These are phyloP conservation scores for Ostrea edulis DNA, from an alignment of 1,140 invertebrate species.

Conservation along the genomic window DNA sequence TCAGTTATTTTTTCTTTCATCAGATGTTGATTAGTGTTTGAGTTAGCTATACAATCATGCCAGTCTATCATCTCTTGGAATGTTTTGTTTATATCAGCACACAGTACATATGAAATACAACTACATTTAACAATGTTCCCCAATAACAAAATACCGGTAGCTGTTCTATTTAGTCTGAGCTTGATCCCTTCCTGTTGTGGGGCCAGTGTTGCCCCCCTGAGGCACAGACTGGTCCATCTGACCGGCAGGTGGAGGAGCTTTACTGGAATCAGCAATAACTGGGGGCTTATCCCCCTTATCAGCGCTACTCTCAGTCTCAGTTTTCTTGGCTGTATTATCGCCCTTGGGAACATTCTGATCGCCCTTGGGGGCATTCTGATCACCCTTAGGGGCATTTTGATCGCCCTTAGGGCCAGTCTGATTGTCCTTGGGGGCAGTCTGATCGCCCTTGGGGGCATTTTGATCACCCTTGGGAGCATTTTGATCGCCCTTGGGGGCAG, in stretches of 20 bases:
- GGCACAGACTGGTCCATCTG: neutral
- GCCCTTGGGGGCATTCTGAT: neutral
- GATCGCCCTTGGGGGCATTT: neutral
- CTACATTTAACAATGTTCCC: slow-evolving; percentile 14
- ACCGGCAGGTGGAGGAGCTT: neutral
- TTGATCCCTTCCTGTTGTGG: neutral
- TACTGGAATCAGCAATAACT: neutral
- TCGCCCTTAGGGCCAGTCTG: slow-evolving; percentile 19
- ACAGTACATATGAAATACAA: neutral
- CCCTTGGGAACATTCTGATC: neutral
- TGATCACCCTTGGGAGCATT: neutral
- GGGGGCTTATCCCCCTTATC: slow-evolving; percentile 1
- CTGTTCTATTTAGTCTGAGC: neutral
- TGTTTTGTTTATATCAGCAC: neutral
- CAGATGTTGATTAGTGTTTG: neutral
- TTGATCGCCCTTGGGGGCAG: neutral
- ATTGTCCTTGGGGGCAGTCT: neutral
- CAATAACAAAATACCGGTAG: slow-evolving; percentile 1
- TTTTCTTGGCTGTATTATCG: neutral
- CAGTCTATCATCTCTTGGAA: slow-evolving; percentile 7
- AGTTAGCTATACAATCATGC: neutral
- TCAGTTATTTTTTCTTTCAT: neutral
- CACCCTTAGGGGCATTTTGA: neutral
- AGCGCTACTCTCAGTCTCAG: neutral
- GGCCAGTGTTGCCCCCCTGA: neutral